Evolutionary conservation across 2,797 vertebrate genomes (phyloP), one percentile per base, ranked within the genome.

Genomic region (Pseudopleuronectes americanus): DNA sequence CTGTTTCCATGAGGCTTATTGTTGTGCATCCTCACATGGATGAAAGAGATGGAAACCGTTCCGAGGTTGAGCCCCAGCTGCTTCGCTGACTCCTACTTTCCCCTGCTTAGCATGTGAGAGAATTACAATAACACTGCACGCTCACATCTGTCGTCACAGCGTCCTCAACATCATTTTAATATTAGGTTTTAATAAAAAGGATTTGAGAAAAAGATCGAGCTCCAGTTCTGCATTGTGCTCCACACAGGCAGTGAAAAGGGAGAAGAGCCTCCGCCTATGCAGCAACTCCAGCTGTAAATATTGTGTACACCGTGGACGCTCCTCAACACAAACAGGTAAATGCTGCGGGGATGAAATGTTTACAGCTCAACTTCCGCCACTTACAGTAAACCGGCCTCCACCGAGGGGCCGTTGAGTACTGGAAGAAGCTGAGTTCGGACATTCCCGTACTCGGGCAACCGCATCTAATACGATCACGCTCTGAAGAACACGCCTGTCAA

Each of bases 391-490:
- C 73, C 60, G 36, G 36, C 36, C 76, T 88, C 77, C 71, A 77
- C 55, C 38, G 64, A 86, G 74, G 55, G 78, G 1, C 9, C 77
- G 79, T 59, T 87, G 84, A 89, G 87, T 89, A 86, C 84, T 90
- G 91, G 90, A 88, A 92, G 80, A 83, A 83, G 84, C 89, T 68
- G 80, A 67, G 72, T 80, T 86, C 59, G 83, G 84, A 90, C 89
- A 88, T 93, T 93, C 91, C 90, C 91, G 91, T 90, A 93, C 92
- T 89, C 77, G 89, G 81, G 52, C 92, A 92, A 93, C 89, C 90
- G 54, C 91, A 83, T 76, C 79, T 92, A 93, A 93, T 90, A 84
- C 12, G 77, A 93, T 21, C 36, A 38, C 12, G 83, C 81, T 85
- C 67, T 90, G 90, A 90, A 87, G 86, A 81, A 82, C 68, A 80